Percentiles rank a stretch among this genome's conserved stretches.
Conservation (phyloP, 1,140 invertebrate genomes). For the Nephila pilipes region DNA sequence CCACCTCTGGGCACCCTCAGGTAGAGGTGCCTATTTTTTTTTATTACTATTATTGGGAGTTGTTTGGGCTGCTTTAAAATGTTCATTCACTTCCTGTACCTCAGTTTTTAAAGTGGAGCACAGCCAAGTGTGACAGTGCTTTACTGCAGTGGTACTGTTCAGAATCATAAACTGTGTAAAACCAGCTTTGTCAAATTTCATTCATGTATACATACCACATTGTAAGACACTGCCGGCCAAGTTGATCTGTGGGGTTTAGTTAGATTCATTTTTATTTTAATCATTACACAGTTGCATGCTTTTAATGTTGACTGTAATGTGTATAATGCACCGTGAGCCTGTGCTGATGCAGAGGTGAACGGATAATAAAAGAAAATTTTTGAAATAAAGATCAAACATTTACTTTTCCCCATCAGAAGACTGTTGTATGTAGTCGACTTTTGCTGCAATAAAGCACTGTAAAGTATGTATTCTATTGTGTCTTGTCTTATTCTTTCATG, state of each 20-base stretch:
- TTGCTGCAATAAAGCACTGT: slow-evolving; percentile 78
- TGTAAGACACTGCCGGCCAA: slow-evolving; percentile 76
- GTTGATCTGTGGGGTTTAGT: slow-evolving; percentile 75
- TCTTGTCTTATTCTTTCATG: slow-evolving; percentile 22
- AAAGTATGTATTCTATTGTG: slow-evolving; percentile 68
- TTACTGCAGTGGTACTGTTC: slow-evolving; percentile 75
- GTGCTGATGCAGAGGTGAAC: slow-evolving; percentile 48
- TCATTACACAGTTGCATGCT: slow-evolving; percentile 73
- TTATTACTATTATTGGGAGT: slow-evolving; percentile 44
- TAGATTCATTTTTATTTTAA: slow-evolving; percentile 71
- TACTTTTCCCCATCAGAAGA: slow-evolving; percentile 73
- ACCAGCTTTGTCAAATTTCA: slow-evolving; percentile 69
- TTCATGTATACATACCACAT: slow-evolving; percentile 77
- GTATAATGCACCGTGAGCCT: slow-evolving; percentile 49
- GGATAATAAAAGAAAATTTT: slow-evolving; percentile 38
- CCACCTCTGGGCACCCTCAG: slow-evolving; percentile 57
- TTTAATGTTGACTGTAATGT: slow-evolving; percentile 73
- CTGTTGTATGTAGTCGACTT: slow-evolving; percentile 77
- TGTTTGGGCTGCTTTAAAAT: slow-evolving; percentile 62
- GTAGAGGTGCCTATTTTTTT: slow-evolving; percentile 59
- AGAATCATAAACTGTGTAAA: slow-evolving; percentile 69
- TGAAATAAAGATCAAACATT: slow-evolving; percentile 70
- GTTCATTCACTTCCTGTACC: slow-evolving; percentile 69
- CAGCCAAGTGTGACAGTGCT: slow-evolving; percentile 74
- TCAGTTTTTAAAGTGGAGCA: slow-evolving; percentile 62